Evolutionary conservation across 2,113 vertebrate genomes (phyloP).

Genomic region (Ochotona curzoniae): DNA sequence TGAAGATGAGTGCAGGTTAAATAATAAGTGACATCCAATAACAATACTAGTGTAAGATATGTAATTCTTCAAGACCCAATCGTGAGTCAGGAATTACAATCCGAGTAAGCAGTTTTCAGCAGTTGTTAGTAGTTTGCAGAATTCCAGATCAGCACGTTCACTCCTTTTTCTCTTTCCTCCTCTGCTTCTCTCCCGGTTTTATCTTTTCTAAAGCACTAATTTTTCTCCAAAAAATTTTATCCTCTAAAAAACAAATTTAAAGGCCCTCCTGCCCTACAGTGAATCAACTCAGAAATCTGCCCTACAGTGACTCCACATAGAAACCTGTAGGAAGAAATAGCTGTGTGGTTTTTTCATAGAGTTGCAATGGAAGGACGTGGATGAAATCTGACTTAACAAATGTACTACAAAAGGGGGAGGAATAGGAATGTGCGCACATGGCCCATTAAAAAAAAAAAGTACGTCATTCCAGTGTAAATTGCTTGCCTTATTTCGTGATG

Average conservation of each 20-base stretch:
- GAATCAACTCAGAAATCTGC: neutral
- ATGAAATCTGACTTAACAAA: constrained; percentile 51
- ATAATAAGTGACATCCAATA: neutral
- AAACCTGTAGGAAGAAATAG: constrained; percentile 33
- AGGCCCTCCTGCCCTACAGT: neutral
- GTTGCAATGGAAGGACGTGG: neutral
- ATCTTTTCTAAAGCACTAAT: neutral
- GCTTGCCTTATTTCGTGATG: constrained; percentile 22
- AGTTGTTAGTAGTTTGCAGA: constrained; percentile 19
- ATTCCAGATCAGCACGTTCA: neutral
- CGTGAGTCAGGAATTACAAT: neutral
- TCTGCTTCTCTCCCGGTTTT: neutral
- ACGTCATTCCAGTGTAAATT: constrained; percentile 58
- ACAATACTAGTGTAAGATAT: neutral
- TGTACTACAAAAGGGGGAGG: neutral
- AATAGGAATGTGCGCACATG: constrained; percentile 18
- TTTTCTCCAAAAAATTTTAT: neutral
- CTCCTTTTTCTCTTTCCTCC: neutral
- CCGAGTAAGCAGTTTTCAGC: neutral
- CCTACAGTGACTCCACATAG: neutral
- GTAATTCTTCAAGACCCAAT: constrained; percentile 38
- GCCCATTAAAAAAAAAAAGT: neutral
- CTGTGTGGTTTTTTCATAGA: neutral
- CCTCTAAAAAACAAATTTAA: neutral
- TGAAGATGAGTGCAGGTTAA: constrained; percentile 13